These are phyloP conservation scores for Bovichtus variegatus DNA, from an alignment of 2,797 vertebrate species.

Conservation along the genomic window DNA sequence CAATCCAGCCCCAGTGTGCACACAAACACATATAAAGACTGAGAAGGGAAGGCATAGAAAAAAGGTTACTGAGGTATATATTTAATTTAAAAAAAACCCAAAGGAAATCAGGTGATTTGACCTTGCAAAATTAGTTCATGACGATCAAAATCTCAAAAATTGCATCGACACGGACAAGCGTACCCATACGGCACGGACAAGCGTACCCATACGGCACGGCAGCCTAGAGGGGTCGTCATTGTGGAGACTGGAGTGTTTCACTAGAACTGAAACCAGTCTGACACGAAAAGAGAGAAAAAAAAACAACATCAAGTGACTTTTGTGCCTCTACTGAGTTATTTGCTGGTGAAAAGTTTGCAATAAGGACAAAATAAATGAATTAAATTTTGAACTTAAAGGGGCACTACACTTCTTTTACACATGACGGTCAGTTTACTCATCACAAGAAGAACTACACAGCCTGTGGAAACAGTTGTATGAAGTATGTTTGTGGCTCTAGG, in stretches of 20 bases:
- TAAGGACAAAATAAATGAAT: not conserved
- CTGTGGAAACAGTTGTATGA: not conserved
- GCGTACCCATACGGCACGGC: constrained; percentile 9
- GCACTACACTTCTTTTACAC: not conserved
- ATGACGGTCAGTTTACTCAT: not conserved
- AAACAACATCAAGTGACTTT: constrained; percentile 10
- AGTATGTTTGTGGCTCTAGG: not conserved
- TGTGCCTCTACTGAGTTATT: not conserved
- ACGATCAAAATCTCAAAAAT: constrained; percentile 41
- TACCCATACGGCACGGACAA: constrained; percentile 19
- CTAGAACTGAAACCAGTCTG: constrained; percentile 7
- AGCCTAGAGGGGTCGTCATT: constrained; percentile 40
- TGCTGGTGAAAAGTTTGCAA: not conserved
- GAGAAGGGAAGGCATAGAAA: constrained; percentile 1
- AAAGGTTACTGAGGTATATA: constrained; percentile 25
- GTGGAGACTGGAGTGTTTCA: constrained; percentile 26
- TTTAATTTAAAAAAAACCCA: constrained; percentile 41
- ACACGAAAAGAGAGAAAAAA: not conserved
- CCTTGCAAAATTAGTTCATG: constrained; percentile 51
- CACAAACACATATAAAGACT: constrained; percentile 2
- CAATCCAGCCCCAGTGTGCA: not conserved
- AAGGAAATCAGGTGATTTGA: constrained; percentile 27
- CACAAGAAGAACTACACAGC: not conserved
- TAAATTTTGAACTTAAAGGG: not conserved
- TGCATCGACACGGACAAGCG: constrained; percentile 14